Evolutionary conservation across 37 sponge, comb jelly and placozoan genomes (phyloP).

Genomic region (Geodia barretti): DNA sequence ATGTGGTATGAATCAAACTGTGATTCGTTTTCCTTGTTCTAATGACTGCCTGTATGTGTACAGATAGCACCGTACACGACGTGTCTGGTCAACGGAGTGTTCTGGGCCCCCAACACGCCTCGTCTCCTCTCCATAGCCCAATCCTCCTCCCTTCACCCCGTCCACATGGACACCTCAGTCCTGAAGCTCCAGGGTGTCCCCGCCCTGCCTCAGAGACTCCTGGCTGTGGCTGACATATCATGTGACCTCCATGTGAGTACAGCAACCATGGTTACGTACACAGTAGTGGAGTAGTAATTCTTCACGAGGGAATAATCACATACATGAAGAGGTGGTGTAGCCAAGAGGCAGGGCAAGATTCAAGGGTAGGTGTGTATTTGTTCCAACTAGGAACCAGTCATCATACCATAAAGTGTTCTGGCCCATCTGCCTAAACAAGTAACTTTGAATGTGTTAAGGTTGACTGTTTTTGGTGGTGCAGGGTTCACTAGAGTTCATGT

Average conservation of each 20-base stretch:
- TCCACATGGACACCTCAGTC: conserved; percentile 26
- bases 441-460: too few relatives aligned
- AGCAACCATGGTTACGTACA: background rate
- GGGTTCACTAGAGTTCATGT: conserved; percentile 92
- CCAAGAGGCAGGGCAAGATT: too few relatives aligned
- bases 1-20: too few relatives aligned
- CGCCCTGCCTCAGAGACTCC: conserved; percentile 82
- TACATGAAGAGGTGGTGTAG: too few relatives aligned
- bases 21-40: too few relatives aligned
- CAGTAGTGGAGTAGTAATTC: background rate
- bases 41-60: too few relatives aligned
- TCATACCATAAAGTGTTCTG: too few relatives aligned
- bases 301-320: too few relatives aligned
- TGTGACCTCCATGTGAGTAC: conserved; percentile 48
- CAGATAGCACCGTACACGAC: conserved; percentile 93
- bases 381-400: too few relatives aligned
- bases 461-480: conserved; percentile 17
- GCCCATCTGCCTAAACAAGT: too few relatives aligned
- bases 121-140: conserved; percentile 77
- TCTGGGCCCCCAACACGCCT: conserved; percentile 87
- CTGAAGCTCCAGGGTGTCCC: conserved; percentile 58
- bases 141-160: conserved; percentile 51
- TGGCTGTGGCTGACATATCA: conserved; percentile 90
- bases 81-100: conserved; percentile 90
- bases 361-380: too few relatives aligned